A percentile compares a stretch with the other conserved stretches of the same genome.
Conservation (phyloP, 1,140 invertebrate species). For the Prorops nasuta region DNA sequence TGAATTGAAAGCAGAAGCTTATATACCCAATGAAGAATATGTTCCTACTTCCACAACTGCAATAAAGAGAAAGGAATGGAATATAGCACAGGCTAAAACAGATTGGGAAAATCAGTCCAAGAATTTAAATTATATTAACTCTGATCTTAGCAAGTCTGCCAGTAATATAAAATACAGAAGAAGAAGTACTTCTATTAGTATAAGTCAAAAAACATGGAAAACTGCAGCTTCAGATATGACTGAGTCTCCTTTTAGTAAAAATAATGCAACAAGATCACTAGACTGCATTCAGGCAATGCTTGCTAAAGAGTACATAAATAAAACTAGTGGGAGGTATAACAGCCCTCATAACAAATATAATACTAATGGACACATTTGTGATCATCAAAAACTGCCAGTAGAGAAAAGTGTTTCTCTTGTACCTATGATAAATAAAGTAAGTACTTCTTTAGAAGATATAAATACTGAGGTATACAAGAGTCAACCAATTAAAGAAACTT, state of each 20-base stretch:
- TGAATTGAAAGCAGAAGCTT: conserved; percentile 47
- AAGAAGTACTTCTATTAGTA: conserved; percentile 20
- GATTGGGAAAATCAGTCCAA: conserved; percentile 36
- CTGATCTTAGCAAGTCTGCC: conserved; percentile 12
- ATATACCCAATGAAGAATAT: conserved; percentile 7
- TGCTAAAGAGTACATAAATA: conserved; percentile 19
- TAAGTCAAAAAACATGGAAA: conserved; percentile 20
- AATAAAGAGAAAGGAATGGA: conserved; percentile 57
- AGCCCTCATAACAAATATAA: conserved; percentile 12
- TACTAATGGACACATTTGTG: too few relatives aligned
- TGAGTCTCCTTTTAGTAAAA: conserved; percentile 9
- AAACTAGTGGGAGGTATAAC: conserved; percentile 1
- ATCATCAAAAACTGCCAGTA: conserved; percentile 13
- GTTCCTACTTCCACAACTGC: conserved; percentile 42
- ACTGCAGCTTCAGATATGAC: conserved; percentile 15
- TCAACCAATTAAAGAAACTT: conserved; percentile 18
- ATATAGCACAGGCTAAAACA: conserved; percentile 39
- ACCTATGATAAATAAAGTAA: conserved; percentile 26
- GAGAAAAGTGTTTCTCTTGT: conserved; percentile 23
- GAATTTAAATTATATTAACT: conserved; percentile 10
- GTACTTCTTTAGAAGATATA: conserved; percentile 19
- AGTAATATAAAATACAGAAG: conserved; percentile 17
- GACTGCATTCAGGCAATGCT: conserved; percentile 41
- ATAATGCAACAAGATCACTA: conserved; percentile 33
- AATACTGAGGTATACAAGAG: conserved; percentile 36